Evolutionary conservation across 2,797 vertebrate genomes (phyloP), one percentile per base, ranked within the genome.

Genomic region (Pseudochromis fuscus): DNA sequence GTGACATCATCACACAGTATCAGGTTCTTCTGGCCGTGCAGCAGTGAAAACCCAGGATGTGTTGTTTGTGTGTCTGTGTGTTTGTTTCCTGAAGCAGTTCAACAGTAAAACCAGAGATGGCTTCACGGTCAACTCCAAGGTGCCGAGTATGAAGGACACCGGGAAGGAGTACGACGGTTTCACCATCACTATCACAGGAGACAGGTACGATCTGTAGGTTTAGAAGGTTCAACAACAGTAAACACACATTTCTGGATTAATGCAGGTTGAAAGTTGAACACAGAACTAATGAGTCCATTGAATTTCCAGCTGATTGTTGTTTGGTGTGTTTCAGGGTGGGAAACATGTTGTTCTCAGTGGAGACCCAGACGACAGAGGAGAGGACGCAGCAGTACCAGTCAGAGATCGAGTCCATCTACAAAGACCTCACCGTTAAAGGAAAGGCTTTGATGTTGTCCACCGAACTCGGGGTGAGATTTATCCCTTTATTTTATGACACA

Each of bases 51-150:
- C 57, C 62, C 72, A 62, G 59, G 7, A 62, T 49, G 53, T n/a
- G 24, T 25, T 31, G 38, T 59, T 7, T 59, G 23, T 64, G 18
- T 60, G 33, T 74, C 33, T 82, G 46, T 85, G 40, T 69, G 40
- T 85, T 87, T 87, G 21, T 90, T 84, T 86, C 27, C 23, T 95
- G 93, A 97, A 98, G 96, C 97, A 98, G 97, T 97, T 99, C 91
- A 98, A 98, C 91, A 99, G 96, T 94, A 99, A 99, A 96, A 99
- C 97, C 48, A 97, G 96, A 94, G 97, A 98, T 72, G 97, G 97
- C 15, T 98, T 99, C 92, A 98, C 97, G 0, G 97, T 99, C 76
- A 98, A 98, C 91, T 98, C 97, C 27, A 99, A 99, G 91, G 97
- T 99, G 33, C 96, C 95, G 69, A 98, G 97, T 90, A 85, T 96